A percentile compares a stretch with the other conserved stretches of the same genome.
These are phyloP conservation scores for Lumbricus terrestris DNA, from an alignment of 2,888 invertebrate genomes.

Conservation along the genomic window DNA sequence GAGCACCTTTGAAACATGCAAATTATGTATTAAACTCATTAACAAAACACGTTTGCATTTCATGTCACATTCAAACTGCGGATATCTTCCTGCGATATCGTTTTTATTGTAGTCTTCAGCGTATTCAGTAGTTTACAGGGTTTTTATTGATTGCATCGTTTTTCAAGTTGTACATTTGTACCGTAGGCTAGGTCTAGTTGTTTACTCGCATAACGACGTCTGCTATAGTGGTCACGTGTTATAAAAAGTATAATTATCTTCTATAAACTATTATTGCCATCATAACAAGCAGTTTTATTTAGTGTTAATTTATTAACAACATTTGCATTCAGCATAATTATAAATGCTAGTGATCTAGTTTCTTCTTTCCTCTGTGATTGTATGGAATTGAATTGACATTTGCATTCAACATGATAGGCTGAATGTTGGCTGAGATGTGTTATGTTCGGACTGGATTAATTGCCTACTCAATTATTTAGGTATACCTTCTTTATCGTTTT, in stretches of 20 bases:
- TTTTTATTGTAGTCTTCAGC: not conserved
- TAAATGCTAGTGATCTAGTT: not conserved
- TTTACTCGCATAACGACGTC: not conserved
- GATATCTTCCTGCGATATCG: not conserved
- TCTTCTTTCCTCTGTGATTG: not conserved
- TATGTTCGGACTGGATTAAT: not conserved
- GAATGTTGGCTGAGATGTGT: not conserved
- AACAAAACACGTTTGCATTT: not conserved
- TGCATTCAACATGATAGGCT: not conserved
- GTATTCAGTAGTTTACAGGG: not conserved
- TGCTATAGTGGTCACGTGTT: not conserved
- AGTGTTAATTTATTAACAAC: not conserved
- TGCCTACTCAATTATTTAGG: not conserved
- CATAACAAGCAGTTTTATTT: not conserved
- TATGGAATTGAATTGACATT: not conserved
- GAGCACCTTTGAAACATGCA: not conserved
- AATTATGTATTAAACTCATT: not conserved
- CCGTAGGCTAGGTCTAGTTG: not conserved
- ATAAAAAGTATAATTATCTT: not conserved
- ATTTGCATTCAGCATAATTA: not conserved
- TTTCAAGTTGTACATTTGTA: not conserved
- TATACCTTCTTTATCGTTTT: not conserved
- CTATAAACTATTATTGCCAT: no score
- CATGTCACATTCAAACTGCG: not conserved
- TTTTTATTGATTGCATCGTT: not conserved